phyloP scores from a whole-genome alignment of 1,140 invertebrate species.

The Halictus rubicundus region DNA sequence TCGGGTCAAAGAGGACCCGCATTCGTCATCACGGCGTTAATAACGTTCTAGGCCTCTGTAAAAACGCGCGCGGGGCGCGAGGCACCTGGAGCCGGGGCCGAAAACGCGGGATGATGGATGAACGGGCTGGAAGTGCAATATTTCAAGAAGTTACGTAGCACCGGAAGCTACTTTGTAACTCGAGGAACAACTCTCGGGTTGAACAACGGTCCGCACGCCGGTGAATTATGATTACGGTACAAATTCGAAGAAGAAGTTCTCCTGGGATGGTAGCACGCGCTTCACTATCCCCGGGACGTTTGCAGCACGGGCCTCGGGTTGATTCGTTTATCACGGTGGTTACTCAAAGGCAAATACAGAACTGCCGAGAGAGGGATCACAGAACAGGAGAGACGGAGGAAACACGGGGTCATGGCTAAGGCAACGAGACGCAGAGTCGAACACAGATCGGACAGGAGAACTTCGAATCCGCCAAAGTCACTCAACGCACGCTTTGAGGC shows the following conservation, averaged over 20 bases:
- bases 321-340: not conserved
- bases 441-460: not conserved
- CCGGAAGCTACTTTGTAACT: not conserved
- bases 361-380: too few species aligned
- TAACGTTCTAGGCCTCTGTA: too few species aligned
- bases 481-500: slow-evolving; percentile 43
- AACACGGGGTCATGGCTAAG: not conserved
- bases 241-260: not conserved
- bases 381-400: not conserved
- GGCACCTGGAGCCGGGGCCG: not conserved
- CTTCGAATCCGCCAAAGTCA: slow-evolving; percentile 50
- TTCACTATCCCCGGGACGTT: too few species aligned
- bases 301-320: not conserved
- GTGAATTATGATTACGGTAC: not conserved
- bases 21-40: too few species aligned
- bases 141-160: not conserved
- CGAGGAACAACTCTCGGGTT: not conserved
- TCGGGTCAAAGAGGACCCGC: too few species aligned
- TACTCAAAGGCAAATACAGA: not conserved
- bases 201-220: not conserved
- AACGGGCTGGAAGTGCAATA: not conserved
- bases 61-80: not conserved
- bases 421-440: not conserved
- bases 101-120: slow-evolving; percentile 16
- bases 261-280: too few species aligned